Conservation (phyloP, 2,797 vertebrate species). For the Cryptoblepharus egeriae region DNA sequence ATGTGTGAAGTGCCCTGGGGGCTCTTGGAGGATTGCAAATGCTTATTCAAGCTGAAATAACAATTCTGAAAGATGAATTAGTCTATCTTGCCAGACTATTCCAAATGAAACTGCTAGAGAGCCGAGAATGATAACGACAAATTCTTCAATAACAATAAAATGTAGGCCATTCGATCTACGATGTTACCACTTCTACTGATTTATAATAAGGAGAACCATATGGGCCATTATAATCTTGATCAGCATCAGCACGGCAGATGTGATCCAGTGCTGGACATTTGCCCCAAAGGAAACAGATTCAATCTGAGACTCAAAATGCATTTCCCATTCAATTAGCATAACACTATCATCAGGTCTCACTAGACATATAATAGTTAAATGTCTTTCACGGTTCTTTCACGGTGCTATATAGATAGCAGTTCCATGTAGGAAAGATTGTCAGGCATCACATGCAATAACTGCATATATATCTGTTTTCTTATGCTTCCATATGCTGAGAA, state of each 20-base stretch:
- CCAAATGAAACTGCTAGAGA: constrained; percentile 23
- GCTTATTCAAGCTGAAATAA: not conserved
- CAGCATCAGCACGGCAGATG: constrained; percentile 4
- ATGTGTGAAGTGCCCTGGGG: not conserved
- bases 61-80: not conserved
- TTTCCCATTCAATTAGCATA: constrained; percentile 36
- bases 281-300: constrained; percentile 8
- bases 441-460: not conserved
- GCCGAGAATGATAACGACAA: not conserved
- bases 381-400: not conserved
- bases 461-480: not conserved
- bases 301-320: constrained; percentile 5
- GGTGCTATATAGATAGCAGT: not conserved
- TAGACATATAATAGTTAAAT: constrained; percentile 11
- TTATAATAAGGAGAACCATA: constrained; percentile 11
- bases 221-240: not conserved
- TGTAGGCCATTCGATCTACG: constrained; percentile 3
- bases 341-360: not conserved
- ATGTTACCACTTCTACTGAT: constrained; percentile 19
- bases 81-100: not conserved
- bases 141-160: not conserved
- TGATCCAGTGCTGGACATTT: not conserved
- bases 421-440: not conserved
- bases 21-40: not conserved
- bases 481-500: too few species aligned